Evolutionary conservation across 2,797 vertebrate species (phyloP), one percentile per base, ranked within the genome.

Genomic region (Mus caroli): DNA sequence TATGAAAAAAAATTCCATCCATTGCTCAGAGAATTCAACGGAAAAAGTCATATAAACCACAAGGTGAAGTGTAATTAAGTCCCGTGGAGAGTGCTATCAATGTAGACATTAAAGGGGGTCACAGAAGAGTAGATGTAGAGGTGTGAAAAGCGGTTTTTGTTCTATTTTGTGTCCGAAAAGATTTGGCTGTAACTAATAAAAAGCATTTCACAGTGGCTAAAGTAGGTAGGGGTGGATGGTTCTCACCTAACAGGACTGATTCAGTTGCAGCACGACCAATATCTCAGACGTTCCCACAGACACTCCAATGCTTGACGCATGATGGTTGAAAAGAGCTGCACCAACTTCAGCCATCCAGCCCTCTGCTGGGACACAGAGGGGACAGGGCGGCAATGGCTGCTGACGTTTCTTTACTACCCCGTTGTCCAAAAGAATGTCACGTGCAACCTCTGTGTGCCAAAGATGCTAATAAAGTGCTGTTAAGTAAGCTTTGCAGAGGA

Each of bases 101-200:
- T 37, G 28, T 22, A 60, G 43, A 50, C 69, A 83, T 84, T 75
- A 52, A 67, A n/a, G 20, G 1, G 43, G 54, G 80, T 34, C 67
- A 5, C 40, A 56, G 43, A 62, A 80, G 56, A 90, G 58, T 88
- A 71, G 75, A 60, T 64, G n/a, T 40, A 62, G 43, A 64, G 67
- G 26, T 19, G 64, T 50, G 60, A 24, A 71, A 91, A 94, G 13
- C 34, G 67, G 12, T 60, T 93, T 91, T 60, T 40, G 8, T 86
- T 91, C 46, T 26, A 67, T 90, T 91, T 92, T 88, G 90, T 77
- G 26, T 87, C 67, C n/a, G 40, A 52, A 96, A 80, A 73, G n/a
- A 67, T 85, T 95, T 88, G 92, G 15, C 60, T 84, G n/a, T 37
- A 94, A 50, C 46, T 87, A 93, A 88, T 83, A 28, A 79, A 43